These are phyloP conservation scores for Typhlichthys eigenmanni DNA, from an alignment of 2,797 vertebrate genomes.

Conservation along the genomic window DNA sequence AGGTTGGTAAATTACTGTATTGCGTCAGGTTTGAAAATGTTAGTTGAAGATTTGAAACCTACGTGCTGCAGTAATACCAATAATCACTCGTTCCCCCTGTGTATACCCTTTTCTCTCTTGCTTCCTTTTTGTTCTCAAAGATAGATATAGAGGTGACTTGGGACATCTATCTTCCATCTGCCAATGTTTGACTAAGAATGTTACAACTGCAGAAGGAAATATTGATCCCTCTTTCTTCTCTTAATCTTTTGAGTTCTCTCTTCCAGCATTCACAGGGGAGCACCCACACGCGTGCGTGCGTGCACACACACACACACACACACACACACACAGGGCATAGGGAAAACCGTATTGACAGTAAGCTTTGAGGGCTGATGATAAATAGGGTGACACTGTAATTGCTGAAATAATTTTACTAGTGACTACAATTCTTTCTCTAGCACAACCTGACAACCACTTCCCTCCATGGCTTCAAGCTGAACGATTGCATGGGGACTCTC, in stretches of 20 bases:
- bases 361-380: conserved; percentile 21
- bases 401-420: conserved; percentile 22
- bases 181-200: conserved; percentile 43
- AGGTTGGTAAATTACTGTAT: neutral
- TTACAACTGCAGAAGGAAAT: conserved; percentile 52
- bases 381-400: conserved; percentile 30
- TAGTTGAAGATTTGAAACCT: conserved; percentile 9
- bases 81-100: neutral
- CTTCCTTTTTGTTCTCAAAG: conserved; percentile 1
- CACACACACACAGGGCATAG: neutral
- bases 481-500: conserved; percentile 2
- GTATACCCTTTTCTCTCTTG: neutral
- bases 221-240: conserved; percentile 48
- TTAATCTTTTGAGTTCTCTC: conserved; percentile 15
- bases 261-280: conserved; percentile 1
- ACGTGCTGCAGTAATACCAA: conserved; percentile 18
- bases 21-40: neutral
- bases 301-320: neutral
- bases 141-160: conserved; percentile 31
- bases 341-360: conserved; percentile 32
- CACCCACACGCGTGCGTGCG: neutral
- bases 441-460: neutral
- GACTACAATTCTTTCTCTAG: neutral
- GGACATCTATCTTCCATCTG: conserved; percentile 59
- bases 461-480: conserved; percentile 6